Evolutionary conservation across 2,797 vertebrate genomes (phyloP).

Genomic region (Gymnocypris eckloni): DNA sequence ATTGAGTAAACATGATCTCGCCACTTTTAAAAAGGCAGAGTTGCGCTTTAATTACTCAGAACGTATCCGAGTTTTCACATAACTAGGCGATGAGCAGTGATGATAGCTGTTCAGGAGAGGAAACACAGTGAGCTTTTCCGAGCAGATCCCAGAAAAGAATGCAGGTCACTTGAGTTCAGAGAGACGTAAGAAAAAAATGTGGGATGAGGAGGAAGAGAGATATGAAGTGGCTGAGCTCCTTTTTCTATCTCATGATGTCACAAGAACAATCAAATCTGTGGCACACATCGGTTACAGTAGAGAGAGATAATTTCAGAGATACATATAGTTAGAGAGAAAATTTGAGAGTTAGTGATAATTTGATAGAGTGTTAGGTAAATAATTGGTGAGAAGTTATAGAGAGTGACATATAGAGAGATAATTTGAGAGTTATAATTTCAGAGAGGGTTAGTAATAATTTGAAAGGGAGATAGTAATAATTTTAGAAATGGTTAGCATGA

Average conservation of each 20-base stretch:
- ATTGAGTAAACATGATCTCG: slow-evolving; percentile 45
- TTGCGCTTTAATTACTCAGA: slow-evolving; percentile 12
- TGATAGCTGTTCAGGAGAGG: neutral
- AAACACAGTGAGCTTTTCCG: neutral
- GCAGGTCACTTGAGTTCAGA: slow-evolving; percentile 16
- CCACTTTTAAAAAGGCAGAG: slow-evolving; percentile 32
- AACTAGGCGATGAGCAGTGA: neutral
- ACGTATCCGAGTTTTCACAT: neutral
- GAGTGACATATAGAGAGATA: neutral
- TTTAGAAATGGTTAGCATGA: neutral
- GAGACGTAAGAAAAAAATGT: neutral
- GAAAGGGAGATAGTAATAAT: neutral
- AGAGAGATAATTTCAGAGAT: neutral
- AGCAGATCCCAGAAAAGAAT: slow-evolving; percentile 17
- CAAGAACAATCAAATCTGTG: neutral
- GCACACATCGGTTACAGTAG: neutral
- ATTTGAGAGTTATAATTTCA: neutral
- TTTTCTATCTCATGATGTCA: neutral
- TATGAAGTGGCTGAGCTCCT: neutral
- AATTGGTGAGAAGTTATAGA: neutral
- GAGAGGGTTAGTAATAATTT: neutral
- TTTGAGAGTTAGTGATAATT: neutral
- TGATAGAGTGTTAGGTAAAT: neutral
- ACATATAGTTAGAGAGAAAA: neutral
- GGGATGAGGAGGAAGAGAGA: slow-evolving; percentile 13